Conservation (phyloP, 2,797 vertebrate species). For the Falco naumanni region DNA sequence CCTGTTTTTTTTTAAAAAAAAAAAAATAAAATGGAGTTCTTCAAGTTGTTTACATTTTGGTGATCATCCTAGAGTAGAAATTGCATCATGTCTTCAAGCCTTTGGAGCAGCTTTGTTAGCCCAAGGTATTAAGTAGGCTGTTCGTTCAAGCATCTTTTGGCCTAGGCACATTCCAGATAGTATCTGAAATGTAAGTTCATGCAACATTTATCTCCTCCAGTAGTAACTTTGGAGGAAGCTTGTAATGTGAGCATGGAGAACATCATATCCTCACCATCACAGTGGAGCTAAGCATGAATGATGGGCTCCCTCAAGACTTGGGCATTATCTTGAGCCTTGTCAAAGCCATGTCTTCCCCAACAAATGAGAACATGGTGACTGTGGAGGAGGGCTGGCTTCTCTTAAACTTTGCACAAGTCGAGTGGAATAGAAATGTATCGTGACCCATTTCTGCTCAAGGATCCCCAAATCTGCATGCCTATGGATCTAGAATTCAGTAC, state of each 20-base stretch:
- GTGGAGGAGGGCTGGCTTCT: not conserved
- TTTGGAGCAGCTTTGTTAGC: not conserved
- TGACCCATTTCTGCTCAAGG: not conserved
- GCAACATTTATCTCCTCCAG: accelerated
- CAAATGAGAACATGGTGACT: accelerated
- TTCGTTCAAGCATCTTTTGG: not conserved
- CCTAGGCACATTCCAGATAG: not conserved
- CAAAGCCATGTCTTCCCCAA: not conserved
- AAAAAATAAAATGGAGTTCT: not conserved
- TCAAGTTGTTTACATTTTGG: not conserved
- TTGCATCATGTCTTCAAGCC: not conserved
- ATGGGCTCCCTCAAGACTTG: not conserved
- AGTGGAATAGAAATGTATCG: not conserved
- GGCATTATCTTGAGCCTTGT: not conserved
- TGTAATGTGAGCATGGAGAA: accelerated
- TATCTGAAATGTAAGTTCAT: not conserved
- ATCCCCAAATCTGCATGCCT: accelerated
- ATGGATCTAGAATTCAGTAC: not conserved
- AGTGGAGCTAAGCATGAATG: accelerated
- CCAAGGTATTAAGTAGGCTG: not conserved
- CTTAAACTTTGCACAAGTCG: not conserved
- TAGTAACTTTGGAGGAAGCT: not conserved
- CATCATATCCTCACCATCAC: accelerated
- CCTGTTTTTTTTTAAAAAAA: not conserved
- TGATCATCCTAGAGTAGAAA: not conserved